Percentiles rank a stretch among this genome's conserved stretches.
These are phyloP conservation scores for Pogonognathellus flavescens DNA, from an alignment of 1,140 invertebrate genomes.

Conservation along the genomic window DNA sequence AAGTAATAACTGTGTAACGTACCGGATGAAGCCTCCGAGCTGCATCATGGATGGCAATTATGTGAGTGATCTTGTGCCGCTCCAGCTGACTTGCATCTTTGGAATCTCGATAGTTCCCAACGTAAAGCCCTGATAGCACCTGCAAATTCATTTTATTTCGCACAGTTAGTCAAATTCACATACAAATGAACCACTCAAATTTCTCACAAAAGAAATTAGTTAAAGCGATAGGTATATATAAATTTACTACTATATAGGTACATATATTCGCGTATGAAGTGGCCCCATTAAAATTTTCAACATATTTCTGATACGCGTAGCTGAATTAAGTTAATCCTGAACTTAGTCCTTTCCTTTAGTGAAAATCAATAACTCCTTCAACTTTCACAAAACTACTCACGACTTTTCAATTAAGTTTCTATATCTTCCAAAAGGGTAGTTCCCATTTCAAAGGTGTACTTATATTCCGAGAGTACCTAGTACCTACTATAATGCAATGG, in stretches of 20 bases:
- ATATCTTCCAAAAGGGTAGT: conserved; percentile 2
- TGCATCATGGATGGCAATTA: conserved; percentile 94
- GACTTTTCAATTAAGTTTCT: conserved; percentile 46
- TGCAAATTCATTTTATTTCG: conserved; percentile 69
- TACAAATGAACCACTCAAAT: too few relatives aligned
- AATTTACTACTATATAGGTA: neutral
- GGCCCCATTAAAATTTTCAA: too few relatives aligned
- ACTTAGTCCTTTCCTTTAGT: neutral
- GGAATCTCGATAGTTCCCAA: conserved; percentile 80
- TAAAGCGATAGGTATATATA: neutral
- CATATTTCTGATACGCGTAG: too few relatives aligned
- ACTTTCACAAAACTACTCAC: conserved; percentile 14
- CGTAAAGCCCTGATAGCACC: conserved; percentile 85
- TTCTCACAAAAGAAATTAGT: conserved; percentile 6
- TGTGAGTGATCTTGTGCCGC: conserved; percentile 93
- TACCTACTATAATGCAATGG: neutral
- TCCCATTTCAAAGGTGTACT: too few relatives aligned
- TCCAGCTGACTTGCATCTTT: conserved; percentile 90
- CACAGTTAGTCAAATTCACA: conserved; percentile 3
- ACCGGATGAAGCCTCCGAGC: conserved; percentile 87
- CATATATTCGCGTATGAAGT: too few relatives aligned
- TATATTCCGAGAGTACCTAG: too few relatives aligned
- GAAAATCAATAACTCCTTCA: conserved; percentile 21
- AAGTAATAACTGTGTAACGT: conserved; percentile 55
- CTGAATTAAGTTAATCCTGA: neutral